Percentiles rank a stretch among this genome's conserved stretches.
Conservation (phyloP, 2,797 vertebrate species). For the Clarias laeviceps region DNA sequence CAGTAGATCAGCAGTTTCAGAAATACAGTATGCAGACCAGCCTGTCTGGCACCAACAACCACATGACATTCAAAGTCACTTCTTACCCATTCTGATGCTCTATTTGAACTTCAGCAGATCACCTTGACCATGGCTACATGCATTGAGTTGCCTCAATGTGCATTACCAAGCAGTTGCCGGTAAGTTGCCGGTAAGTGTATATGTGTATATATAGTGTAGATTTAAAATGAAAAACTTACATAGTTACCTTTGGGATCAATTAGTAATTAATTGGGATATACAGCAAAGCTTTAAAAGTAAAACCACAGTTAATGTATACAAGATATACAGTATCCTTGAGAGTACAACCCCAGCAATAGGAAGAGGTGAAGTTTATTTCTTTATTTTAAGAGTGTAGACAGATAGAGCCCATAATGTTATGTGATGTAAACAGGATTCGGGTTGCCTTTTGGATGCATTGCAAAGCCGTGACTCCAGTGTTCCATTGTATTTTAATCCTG, state of each 20-base stretch:
- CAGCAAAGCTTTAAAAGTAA: no score
- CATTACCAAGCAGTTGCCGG: no score
- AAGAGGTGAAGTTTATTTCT: not conserved
- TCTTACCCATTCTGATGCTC: no score
- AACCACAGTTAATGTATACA: not conserved
- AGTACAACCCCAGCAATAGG: not conserved
- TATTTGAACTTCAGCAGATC: no score
- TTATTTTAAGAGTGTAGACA: not conserved
- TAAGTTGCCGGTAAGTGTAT: no score
- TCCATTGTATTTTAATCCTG: constrained; percentile 39
- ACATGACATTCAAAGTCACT: no score
- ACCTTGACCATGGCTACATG: no score
- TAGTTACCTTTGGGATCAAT: not conserved
- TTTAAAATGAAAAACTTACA: not conserved
- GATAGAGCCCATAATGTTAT: not conserved
- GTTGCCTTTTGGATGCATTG: constrained; percentile 9
- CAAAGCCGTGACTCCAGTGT: constrained; percentile 25
- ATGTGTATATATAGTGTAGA: not conserved
- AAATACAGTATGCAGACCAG: no score
- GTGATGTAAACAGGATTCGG: not conserved
- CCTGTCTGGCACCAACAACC: no score
- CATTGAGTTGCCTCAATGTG: no score
- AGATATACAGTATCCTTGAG: not conserved
- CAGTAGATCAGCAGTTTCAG: no score
- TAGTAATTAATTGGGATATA: not conserved